A percentile compares a stretch with the other conserved stretches of the same genome.
phyloP scores from a whole-genome alignment of 2,113 vertebrate genomes.

The Pseudolaguvia tuberculata region DNA sequence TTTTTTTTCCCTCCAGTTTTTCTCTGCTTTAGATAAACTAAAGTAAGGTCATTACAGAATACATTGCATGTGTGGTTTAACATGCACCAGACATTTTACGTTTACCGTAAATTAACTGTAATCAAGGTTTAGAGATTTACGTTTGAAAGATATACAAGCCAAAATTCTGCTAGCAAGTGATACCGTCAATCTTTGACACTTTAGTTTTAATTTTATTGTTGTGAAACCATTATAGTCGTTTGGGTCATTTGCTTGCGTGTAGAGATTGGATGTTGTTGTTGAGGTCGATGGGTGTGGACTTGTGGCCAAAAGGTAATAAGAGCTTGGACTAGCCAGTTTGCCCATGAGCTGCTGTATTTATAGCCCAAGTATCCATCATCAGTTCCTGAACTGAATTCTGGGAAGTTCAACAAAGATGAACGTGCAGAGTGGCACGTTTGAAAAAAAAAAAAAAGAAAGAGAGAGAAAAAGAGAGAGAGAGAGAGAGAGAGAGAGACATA shows the following conservation, averaged over 20 bases:
- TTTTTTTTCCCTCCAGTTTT: not conserved
- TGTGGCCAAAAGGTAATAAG: conserved; percentile 64
- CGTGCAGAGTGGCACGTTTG: conserved; percentile 44
- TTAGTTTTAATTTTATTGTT: conserved; percentile 31
- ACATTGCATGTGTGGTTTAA: conserved; percentile 18
- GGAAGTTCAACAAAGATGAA: conserved; percentile 27
- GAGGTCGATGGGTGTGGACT: conserved; percentile 63
- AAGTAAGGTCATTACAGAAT: conserved; percentile 34
- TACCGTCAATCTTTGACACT: not conserved
- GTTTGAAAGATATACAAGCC: not conserved
- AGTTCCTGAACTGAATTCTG: conserved; percentile 37
- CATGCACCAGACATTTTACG: conserved; percentile 23
- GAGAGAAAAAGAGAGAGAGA: not conserved
- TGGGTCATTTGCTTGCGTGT: conserved; percentile 47
- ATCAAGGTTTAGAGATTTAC: not conserved
- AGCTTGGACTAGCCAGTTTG: conserved; percentile 41
- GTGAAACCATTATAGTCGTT: conserved; percentile 39
- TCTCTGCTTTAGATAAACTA: not conserved
- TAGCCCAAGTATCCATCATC: conserved; percentile 51
- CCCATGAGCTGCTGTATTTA: conserved; percentile 54
- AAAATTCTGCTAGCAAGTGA: not conserved
- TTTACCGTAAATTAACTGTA: conserved; percentile 27
- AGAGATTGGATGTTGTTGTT: conserved; percentile 48
- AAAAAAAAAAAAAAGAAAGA: not conserved
- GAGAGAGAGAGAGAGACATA: not conserved